phyloP scores from a whole-genome alignment of 2,888 invertebrate genomes.

The Trisateles emortualis region DNA sequence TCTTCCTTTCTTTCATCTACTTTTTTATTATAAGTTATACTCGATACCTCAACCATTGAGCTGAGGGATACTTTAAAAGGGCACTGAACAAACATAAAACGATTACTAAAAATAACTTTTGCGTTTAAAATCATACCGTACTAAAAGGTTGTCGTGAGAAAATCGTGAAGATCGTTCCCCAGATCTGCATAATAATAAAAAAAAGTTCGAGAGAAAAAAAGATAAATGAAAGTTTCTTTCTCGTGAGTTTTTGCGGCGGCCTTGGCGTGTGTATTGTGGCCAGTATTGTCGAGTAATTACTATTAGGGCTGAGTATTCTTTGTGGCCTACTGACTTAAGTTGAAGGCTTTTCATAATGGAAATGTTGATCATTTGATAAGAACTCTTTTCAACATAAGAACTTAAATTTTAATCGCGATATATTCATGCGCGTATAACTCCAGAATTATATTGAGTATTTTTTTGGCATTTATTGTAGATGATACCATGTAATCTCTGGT shows the following conservation, averaged over 20 bases:
- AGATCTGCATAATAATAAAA: constrained; percentile 55
- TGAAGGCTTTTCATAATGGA: neutral
- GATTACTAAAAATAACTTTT: constrained; percentile 36
- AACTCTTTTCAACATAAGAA: too few species aligned
- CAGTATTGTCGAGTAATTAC: constrained; percentile 42
- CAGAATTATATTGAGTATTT: too few species aligned
- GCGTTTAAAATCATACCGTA: constrained; percentile 36
- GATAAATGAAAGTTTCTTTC: constrained; percentile 59
- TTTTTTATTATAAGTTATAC: too few species aligned
- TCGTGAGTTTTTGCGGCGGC: constrained; percentile 42
- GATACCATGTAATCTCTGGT: too few species aligned
- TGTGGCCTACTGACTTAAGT: constrained; percentile 20
- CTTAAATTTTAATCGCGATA: too few species aligned
- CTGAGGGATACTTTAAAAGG: constrained; percentile 1
- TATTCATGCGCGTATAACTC: too few species aligned
- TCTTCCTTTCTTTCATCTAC: too few species aligned
- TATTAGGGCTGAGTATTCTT: constrained; percentile 24
- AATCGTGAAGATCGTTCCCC: constrained; percentile 53
- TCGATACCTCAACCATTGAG: neutral
- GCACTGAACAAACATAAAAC: constrained; percentile 8
- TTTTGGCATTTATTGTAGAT: too few species aligned
- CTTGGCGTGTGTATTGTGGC: constrained; percentile 38
- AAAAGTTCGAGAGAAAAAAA: constrained; percentile 42
- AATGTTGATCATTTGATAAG: neutral
- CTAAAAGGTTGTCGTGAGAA: constrained; percentile 62